Base-by-base conservation (phyloP, 92 coral and sea anemone genomes). In the Diadumene lineata region DNA sequence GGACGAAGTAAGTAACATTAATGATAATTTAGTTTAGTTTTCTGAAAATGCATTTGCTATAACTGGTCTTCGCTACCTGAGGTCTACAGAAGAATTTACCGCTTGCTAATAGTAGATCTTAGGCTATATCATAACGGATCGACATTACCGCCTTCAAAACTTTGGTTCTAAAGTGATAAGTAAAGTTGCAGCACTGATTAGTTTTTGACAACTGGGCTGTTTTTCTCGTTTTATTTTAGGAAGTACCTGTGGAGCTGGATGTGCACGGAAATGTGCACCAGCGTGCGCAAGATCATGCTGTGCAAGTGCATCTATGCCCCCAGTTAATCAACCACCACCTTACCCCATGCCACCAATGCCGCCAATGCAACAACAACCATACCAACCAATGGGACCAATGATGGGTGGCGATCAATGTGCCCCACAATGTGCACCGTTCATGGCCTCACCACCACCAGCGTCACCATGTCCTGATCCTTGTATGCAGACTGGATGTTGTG, bases 191-290 rank as follows among this genome's bases (percentile, higher is more conserved):
- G 15, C 23, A 25, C 26, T 3, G 30, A 10, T 10, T 22, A 10
- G 31, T 1, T 29, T 55, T n/a, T 23, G 11, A 2, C 29, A 66
- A 34, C 27, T 7, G 13, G 48, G 13, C 48, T 4, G 48, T 38
- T 38, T 4, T 4, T 4, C 48, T 6, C 48, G 13, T 38, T 6
- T 38, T 38, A 38, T 15, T 66, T 27, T 31, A 90, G 96, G 96
- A 69, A 90, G 89, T 70, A 89, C 92, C 24, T 90, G 96, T 74
- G 96, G 96, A 22, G 72, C 30, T 17, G 62, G 68, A 11, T 90
- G 96, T 66, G 96, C 96, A 29, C 89, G 89, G 8, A 64, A 86
- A 33, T 90, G 96, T 53, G 96, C 96, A 23, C 96, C 96, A 7
- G 34, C 84, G 1, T 90, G 96, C 55, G 70, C 34, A 24, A 88